phyloP scores from a whole-genome alignment of 2,888 invertebrate species.

The Mycalesis mineus region DNA sequence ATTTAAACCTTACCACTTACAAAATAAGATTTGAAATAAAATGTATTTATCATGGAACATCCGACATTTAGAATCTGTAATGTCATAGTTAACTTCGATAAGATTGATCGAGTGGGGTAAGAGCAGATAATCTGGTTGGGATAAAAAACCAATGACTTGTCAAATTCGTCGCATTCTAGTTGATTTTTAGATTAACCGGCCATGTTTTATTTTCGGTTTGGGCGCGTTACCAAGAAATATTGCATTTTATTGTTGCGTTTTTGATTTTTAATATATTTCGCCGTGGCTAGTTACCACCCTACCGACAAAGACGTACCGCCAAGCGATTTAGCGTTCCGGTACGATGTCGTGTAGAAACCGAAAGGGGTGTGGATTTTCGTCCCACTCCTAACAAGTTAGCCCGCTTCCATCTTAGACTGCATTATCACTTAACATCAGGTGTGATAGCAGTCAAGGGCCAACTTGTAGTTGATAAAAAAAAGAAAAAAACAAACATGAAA shows the following conservation, averaged over 20 bases:
- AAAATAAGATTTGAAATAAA: conserved; percentile 32
- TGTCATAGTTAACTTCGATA: conserved; percentile 62
- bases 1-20: conserved; percentile 20
- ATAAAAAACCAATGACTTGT: conserved; percentile 76
- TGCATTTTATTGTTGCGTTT: too few species aligned
- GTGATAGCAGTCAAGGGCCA: too few species aligned
- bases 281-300: too few species aligned
- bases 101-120: conserved; percentile 79
- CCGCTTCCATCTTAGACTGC: too few species aligned
- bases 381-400: too few species aligned
- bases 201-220: conserved; percentile 49
- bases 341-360: not conserved
- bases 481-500: too few species aligned
- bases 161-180: conserved; percentile 74
- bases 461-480: too few species aligned
- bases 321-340: too few species aligned
- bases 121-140: conserved; percentile 68
- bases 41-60: conserved; percentile 20
- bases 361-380: not conserved
- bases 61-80: conserved; percentile 35
- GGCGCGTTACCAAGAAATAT: conserved; percentile 29
- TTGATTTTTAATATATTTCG: too few species aligned
- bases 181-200: conserved; percentile 47
- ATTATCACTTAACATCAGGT: too few species aligned
- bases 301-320: too few species aligned